phyloP scores from a whole-genome alignment of 2,113 vertebrate species.

The Aegithalos caudatus region DNA sequence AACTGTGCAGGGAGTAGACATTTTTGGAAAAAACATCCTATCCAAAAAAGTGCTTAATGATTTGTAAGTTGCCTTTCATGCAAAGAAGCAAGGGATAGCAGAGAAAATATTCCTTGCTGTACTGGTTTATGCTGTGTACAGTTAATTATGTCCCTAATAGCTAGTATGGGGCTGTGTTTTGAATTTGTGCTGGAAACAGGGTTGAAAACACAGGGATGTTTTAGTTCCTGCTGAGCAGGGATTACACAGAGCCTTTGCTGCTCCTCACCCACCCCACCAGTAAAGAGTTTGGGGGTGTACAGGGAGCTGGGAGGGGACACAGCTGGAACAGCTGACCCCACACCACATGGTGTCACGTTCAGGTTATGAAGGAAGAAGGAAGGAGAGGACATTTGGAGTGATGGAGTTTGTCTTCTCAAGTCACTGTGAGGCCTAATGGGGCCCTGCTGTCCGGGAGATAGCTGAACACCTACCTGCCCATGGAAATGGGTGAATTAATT shows the following conservation, averaged over 20 bases:
- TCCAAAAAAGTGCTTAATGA: neutral
- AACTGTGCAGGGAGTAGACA: neutral
- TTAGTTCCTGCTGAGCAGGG: neutral
- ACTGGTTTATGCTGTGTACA: neutral
- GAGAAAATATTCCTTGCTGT: neutral
- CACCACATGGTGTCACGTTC: accelerated
- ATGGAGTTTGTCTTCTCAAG: neutral
- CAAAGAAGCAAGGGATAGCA: neutral
- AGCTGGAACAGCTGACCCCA: neutral
- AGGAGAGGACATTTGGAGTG: neutral
- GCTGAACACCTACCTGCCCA: neutral
- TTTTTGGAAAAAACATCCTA: neutral
- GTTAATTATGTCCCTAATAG: neutral
- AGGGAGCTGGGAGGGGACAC: neutral
- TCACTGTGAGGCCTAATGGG: neutral
- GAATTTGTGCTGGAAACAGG: neutral
- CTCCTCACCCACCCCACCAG: neutral
- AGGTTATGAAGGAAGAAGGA: neutral
- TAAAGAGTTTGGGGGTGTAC: accelerated
- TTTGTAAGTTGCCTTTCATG: neutral
- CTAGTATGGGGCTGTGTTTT: neutral
- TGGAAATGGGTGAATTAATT: neutral
- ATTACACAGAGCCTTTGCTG: neutral
- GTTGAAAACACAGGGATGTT: neutral
- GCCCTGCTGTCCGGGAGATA: neutral